Conservation (phyloP, 2,113 vertebrate species). For the Eulacestoma nigropectus region DNA sequence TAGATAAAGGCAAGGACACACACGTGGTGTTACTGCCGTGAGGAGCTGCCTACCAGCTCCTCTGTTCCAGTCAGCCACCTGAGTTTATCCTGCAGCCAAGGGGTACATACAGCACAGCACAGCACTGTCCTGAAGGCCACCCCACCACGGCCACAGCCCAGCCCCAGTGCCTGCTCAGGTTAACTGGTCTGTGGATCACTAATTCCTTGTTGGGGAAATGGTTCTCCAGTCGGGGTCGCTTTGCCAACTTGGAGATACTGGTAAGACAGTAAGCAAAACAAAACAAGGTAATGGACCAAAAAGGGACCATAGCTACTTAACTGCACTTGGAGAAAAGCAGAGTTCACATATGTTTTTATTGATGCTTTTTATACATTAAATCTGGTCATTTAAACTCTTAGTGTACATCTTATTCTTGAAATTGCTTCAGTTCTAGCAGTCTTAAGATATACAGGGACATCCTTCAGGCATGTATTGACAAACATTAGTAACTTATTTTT, state of each 20-base stretch:
- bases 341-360: not conserved
- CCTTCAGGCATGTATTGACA: not conserved
- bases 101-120: rapidly evolving
- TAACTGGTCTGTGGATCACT: not conserved
- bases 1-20: not conserved
- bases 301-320: not conserved
- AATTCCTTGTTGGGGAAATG: not conserved
- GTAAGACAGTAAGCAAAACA: not conserved
- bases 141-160: rapidly evolving
- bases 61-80: not conserved
- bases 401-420: not conserved
- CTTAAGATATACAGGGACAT: not conserved
- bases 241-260: not conserved
- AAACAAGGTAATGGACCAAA: not conserved
- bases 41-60: not conserved
- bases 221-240: not conserved
- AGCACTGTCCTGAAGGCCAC: not conserved
- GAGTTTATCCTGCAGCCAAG: not conserved
- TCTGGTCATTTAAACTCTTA: not conserved
- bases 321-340: not conserved
- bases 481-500: not conserved
- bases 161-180: not conserved
- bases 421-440: not conserved
- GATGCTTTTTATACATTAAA: not conserved
- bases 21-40: not conserved